phyloP scores from a whole-genome alignment of 2,888 invertebrate genomes.

The Megastigmus dorsalis region DNA sequence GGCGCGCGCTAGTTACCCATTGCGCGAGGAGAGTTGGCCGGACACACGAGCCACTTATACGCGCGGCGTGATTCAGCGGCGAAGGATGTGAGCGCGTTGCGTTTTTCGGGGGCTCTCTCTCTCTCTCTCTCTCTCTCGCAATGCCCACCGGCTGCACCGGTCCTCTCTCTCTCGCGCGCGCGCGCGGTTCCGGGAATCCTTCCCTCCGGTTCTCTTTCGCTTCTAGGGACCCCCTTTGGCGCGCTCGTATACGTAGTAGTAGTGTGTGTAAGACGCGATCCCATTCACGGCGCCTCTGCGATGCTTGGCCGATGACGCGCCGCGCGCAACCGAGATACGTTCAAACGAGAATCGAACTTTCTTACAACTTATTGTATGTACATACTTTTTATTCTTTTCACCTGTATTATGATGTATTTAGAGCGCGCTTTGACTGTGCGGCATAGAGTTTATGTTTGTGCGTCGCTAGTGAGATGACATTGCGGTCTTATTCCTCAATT shows the following conservation, averaged over 20 bases:
- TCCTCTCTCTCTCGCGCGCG: not conserved
- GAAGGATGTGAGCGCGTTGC: slow-evolving; percentile 40
- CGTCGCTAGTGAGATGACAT: too few species aligned
- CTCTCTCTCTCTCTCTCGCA: not conserved
- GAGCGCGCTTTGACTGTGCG: too few species aligned
- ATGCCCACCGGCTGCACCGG: slow-evolving; percentile 23
- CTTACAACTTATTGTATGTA: too few species aligned
- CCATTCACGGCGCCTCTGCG: slow-evolving; percentile 20
- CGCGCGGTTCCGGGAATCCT: slow-evolving; percentile 39
- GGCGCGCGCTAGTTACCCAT: too few species aligned
- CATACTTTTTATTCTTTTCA: too few species aligned
- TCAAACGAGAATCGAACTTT: slow-evolving; percentile 11
- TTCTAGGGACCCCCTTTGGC: slow-evolving; percentile 2
- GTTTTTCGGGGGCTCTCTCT: not conserved
- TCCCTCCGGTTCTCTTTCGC: not conserved
- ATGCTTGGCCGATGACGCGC: slow-evolving; percentile 34
- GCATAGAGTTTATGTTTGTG: too few species aligned
- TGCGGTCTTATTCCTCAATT: too few species aligned
- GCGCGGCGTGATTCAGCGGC: slow-evolving; percentile 53
- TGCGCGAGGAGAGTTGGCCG: too few species aligned
- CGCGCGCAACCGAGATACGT: not conserved
- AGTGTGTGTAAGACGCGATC: too few species aligned
- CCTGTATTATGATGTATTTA: too few species aligned
- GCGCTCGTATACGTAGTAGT: too few species aligned
- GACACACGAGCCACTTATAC: too few species aligned